These are phyloP conservation scores for cat (Felis catus) DNA, from an alignment of 2,113 vertebrate species.

Conservation along the genomic window F.catus_Fca126_mat1.0 CM031419.1:108456001-108456500, in stretches of 20 bases:
- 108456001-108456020: not conserved
- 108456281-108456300: not conserved
- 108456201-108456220: not conserved
- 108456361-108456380: not conserved
- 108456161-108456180: not conserved
- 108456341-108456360: not conserved
- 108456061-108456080: fast-evolving
- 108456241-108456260: not conserved
- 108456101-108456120: not conserved
- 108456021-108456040: not conserved
- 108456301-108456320: not conserved
- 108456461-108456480: not conserved
- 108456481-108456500: not conserved
- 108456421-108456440: not conserved
- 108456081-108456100: not conserved
- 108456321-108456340: not conserved
- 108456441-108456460: not conserved
- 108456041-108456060: not conserved
- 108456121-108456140: not conserved
- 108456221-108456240: not conserved
- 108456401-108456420: not conserved
- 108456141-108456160: not conserved
- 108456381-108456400: not conserved
- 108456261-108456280: not conserved
- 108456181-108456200: not conserved